These are phyloP conservation scores for Drosophila cyrtoloma DNA, from an alignment of 2,888 invertebrate species.

Conservation along the genomic window DNA sequence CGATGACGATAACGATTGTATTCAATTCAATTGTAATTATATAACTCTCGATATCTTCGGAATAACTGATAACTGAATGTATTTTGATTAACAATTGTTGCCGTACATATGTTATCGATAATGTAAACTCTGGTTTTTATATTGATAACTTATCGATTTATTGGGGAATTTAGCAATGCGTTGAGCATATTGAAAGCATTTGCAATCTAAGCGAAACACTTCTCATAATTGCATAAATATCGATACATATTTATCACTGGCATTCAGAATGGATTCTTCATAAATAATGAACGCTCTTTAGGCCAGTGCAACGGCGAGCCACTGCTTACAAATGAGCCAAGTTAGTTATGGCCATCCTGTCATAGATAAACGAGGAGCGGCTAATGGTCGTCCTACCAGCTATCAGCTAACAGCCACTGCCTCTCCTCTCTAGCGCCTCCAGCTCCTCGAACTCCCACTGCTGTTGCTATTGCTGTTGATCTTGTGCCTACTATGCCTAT, in stretches of 20 bases:
- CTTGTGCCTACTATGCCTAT: slow-evolving; percentile 45
- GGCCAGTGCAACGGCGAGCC: background rate
- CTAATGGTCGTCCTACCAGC: slow-evolving; percentile 39
- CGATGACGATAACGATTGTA: slow-evolving; percentile 28
- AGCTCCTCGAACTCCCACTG: slow-evolving; percentile 18
- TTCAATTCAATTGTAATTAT: slow-evolving; percentile 3
- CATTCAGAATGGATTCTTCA: slow-evolving; percentile 25
- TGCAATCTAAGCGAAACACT: slow-evolving; percentile 8
- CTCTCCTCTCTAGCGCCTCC: background rate
- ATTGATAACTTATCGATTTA: background rate
- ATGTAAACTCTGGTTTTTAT: background rate
- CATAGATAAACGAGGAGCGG: slow-evolving; percentile 70
- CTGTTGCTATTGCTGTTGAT: slow-evolving; percentile 3
- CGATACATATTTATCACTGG: slow-evolving; percentile 55
- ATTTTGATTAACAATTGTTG: slow-evolving; percentile 1
- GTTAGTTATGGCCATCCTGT: slow-evolving; percentile 67
- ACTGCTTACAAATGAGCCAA: slow-evolving; percentile 68
- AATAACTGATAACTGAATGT: background rate
- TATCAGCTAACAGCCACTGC: slow-evolving; percentile 6
- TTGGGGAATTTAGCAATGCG: background rate
- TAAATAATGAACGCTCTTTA: slow-evolving; percentile 42
- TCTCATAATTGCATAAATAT: slow-evolving; percentile 49
- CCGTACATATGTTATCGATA: background rate
- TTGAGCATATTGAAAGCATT: background rate
- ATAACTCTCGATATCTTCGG: background rate